Evolutionary conservation across 1,140 invertebrate species (phyloP), one percentile per base, ranked within the genome.

Genomic region (Dendrolimus kikuchii): DNA sequence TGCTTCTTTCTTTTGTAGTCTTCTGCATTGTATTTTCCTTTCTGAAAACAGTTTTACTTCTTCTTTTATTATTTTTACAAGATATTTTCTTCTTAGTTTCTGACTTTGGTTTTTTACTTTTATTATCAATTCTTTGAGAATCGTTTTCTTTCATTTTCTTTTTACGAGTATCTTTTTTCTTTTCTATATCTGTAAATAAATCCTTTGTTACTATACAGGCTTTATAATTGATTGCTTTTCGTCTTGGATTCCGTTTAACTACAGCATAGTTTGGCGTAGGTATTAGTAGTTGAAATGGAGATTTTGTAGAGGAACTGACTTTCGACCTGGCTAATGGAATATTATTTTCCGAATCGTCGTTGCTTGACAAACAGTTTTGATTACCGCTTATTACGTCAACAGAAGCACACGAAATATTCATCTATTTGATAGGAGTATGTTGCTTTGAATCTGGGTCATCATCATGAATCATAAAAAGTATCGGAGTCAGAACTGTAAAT

Each of bases 171-270:
- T 55, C 44, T 23, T 23, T 23, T 23, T 23, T 23, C 23, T 23
- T 23, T 23, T 23, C 23, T 23, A 23, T 23, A 23, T 23, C 23
- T 23, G 23, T 23, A 57, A 70, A 70, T 46, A 70, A 57, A 57
- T 67, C 60, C 59, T 68, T 70, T 8, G 64, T 67, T 41, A 67
- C 45, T 57, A 55, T 59, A 43, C 49, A 50, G 7, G 55, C 64
- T 60, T 56, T 62, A 46, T 70, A 70, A 66, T 70, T 70, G 6
- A 65, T 3, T 6, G 65, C 64, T 62, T 70, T 70, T 7, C 62
- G 41, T 55, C 67, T 57, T 40, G 63, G 55, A 48, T 50, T 63
- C 36, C 49, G 48, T 53, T 60, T 59, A 59, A 46, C 48, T 6
- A 23, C 49, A 40, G 61, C 57, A 7, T 51, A 60, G 47, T 59